phyloP scores from a whole-genome alignment of 2,888 invertebrate genomes.

The Myopa tessellatipennis region DNA sequence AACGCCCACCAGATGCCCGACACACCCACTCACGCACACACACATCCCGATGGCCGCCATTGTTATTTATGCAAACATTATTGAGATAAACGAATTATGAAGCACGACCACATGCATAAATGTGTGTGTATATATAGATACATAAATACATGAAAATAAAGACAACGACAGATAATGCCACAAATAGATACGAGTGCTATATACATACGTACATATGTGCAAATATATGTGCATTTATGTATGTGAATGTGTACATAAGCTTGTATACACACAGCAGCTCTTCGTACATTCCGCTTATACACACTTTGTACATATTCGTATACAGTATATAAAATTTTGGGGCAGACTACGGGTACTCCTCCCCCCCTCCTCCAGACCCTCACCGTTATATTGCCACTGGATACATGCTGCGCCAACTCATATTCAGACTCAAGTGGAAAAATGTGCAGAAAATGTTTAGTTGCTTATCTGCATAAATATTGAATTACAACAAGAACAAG shows the following conservation, averaged over 20 bases:
- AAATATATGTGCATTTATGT: no score
- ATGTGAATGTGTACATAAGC: no score
- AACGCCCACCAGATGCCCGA: not conserved
- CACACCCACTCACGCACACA: not conserved
- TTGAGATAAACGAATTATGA: constrained; percentile 49
- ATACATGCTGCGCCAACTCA: not conserved
- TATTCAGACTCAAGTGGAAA: constrained; percentile 25
- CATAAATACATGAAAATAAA: no score
- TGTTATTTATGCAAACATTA: constrained; percentile 47
- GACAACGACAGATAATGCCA: no score
- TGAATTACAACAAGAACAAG: constrained; percentile 48
- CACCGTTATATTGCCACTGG: no score
- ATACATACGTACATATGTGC: no score
- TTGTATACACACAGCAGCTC: no score
- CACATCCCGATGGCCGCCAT: constrained; percentile 24
- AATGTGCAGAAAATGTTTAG: constrained; percentile 27
- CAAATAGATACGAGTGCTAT: no score
- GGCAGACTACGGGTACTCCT: not conserved
- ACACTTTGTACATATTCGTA: not conserved
- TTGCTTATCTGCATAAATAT: constrained; percentile 47
- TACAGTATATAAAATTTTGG: not conserved
- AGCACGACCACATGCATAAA: constrained; percentile 3
- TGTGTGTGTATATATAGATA: not conserved
- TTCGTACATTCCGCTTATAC: no score
- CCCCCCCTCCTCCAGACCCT: no score